phyloP scores from a whole-genome alignment of 1,140 invertebrate genomes.

The Hycleus phaleratus region DNA sequence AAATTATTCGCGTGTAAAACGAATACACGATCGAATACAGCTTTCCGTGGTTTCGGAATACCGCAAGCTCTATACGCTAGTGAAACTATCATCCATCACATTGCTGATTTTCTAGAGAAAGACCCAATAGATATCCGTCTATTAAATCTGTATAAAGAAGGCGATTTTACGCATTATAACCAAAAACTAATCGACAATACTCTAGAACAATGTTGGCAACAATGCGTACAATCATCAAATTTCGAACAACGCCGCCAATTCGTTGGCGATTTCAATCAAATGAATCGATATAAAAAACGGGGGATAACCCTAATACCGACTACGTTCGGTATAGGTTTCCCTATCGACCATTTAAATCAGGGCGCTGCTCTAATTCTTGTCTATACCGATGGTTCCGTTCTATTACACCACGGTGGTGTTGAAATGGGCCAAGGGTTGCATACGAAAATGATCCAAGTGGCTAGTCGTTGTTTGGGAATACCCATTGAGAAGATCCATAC shows the following conservation, averaged over 20 bases:
- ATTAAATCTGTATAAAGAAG: conserved; percentile 75
- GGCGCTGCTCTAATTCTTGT: conserved; percentile 81
- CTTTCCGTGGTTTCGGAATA: conserved; percentile 80
- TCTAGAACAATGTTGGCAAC: conserved; percentile 67
- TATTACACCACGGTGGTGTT: conserved; percentile 84
- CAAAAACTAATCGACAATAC: conserved; percentile 69
- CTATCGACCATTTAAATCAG: conserved; percentile 67
- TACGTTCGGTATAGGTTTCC: too few species aligned
- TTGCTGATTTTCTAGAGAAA: conserved; percentile 62
- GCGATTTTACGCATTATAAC: conserved; percentile 69
- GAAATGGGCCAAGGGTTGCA: conserved; percentile 97
- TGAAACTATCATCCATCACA: conserved; percentile 67
- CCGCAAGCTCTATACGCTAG: conserved; percentile 76
- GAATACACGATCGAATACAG: conserved; percentile 80
- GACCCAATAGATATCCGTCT: conserved; percentile 46
- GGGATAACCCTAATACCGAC: background rate
- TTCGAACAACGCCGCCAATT: conserved; percentile 51
- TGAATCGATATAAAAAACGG: background rate
- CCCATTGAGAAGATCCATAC: conserved; percentile 75
- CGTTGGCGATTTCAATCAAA: conserved; percentile 62
- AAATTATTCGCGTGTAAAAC: conserved; percentile 68
- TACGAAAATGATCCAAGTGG: conserved; percentile 91
- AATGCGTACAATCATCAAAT: conserved; percentile 63
- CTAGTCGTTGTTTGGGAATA: conserved; percentile 65
- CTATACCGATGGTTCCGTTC: conserved; percentile 86